Base-by-base conservation (phyloP, 2,113 vertebrate species). In the Siphamia tubifer region DNA sequence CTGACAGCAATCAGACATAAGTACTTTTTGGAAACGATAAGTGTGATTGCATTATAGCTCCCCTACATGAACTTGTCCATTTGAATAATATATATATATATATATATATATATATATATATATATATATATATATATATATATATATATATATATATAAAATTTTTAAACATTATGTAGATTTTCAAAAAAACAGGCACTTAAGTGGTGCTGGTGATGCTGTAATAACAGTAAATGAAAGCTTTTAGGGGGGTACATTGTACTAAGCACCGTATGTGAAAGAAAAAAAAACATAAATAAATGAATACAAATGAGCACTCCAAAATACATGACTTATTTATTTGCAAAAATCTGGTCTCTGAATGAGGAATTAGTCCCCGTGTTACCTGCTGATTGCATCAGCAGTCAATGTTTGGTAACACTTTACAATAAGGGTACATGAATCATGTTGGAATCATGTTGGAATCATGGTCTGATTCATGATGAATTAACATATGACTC, bases 331-430 rank as follows among this genome's bases (percentile, higher is more conserved):
- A 54, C 13, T 54, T 55, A 34, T 23, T 61, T 63, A 56, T 44
- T 62, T 49, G 19, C 20, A 19, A 23, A 67, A 57, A 39, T 16
- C 13, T 27, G 10, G 17, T 48, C 24, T 34, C 20, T 39, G 28
- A 77, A 52, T 43, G 53, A 55, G 48, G 48, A 54, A 68, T 49
- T 30, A 44, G 30, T 48, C 13, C 7, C 6, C 36, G n/a, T 51
- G 52, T 82, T 72, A 84, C 60, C 60, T 65, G 30, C 34, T 70
- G 47, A 53, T 81, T 81, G 42, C 74, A 73, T 76, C 63, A 69
- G 53, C 56, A 53, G 45, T 20, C 15, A 6, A 5, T 48, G 30
- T 30, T 76, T 58, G n/a, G n/a, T n/a, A n/a, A n/a, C n/a, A n/a
- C n/a, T n/a, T n/a, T n/a, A n/a, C n/a, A n/a, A n/a, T n/a, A n/a